A percentile compares a stretch with the other conserved stretches of the same genome.
phyloP scores from a whole-genome alignment of 30 jellyfish, hydroid and myxozoan genomes.

The Calvadosia cruxmelitensis region DNA sequence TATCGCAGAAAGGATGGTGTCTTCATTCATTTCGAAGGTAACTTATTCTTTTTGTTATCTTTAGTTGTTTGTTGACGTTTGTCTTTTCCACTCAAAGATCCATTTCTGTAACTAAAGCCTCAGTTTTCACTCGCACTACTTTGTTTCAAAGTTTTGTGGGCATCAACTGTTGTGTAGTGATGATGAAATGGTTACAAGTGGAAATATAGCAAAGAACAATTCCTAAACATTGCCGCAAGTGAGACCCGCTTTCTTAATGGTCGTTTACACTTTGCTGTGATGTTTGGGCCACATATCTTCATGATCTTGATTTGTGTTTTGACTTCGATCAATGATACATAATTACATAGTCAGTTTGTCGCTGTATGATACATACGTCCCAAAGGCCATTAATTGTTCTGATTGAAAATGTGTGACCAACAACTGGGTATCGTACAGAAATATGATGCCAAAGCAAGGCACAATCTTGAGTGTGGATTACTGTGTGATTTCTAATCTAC shows the following conservation, averaged over 20 bases:
- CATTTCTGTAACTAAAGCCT: neutral
- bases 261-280: neutral
- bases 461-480: too few relatives aligned
- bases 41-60: neutral
- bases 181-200: neutral
- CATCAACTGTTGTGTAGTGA: neutral
- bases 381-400: too few relatives aligned
- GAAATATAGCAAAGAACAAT: neutral
- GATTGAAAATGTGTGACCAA: too few relatives aligned
- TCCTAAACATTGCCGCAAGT: neutral
- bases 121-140: neutral
- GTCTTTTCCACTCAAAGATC: neutral
- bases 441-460: too few relatives aligned
- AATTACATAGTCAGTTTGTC: neutral
- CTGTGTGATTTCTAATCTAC: too few relatives aligned
- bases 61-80: neutral
- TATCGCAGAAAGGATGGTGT: constrained; percentile 99
- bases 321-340: neutral
- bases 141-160: neutral
- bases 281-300: neutral
- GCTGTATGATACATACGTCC: neutral
- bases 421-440: too few relatives aligned
- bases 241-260: constrained; percentile 2
- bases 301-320: neutral
- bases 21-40: constrained; percentile 96